Conservation (phyloP, 2,113 vertebrate genomes). For the Alligator mississippiensis region DNA sequence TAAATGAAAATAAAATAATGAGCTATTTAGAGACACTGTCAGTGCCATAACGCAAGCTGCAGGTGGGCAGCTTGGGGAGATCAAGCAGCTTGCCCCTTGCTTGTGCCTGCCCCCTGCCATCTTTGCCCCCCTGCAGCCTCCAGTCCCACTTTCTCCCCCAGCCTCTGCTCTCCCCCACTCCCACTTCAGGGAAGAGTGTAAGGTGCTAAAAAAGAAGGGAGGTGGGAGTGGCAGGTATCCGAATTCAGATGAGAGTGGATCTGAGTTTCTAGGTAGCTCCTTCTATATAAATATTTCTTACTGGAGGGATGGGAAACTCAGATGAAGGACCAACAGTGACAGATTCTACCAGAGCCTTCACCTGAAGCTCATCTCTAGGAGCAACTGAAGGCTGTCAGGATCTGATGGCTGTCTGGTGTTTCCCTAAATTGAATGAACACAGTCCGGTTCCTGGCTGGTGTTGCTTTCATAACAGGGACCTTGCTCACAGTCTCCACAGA, state of each 20-base stretch:
- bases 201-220: neutral
- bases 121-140: neutral
- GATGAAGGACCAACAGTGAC: neutral
- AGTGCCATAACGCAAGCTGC: neutral
- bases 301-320: neutral
- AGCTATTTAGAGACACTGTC: neutral
- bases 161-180: too few relatives aligned
- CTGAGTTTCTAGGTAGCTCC: neutral
- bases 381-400: neutral
- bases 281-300: neutral
- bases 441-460: neutral
- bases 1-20: constrained; percentile 8
- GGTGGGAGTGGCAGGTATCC: neutral
- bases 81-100: neutral
- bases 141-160: neutral
- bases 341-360: neutral
- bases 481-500: neutral
- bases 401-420: neutral
- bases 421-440: neutral
- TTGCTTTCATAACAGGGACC: neutral
- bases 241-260: neutral
- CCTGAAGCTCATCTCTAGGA: neutral
- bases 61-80: too few relatives aligned
- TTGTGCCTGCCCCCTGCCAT: neutral
- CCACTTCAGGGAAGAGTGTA: neutral